These are phyloP conservation scores for Scaptomyza tumidula DNA, from an alignment of 2,888 invertebrate species.

Conservation along the genomic window DNA sequence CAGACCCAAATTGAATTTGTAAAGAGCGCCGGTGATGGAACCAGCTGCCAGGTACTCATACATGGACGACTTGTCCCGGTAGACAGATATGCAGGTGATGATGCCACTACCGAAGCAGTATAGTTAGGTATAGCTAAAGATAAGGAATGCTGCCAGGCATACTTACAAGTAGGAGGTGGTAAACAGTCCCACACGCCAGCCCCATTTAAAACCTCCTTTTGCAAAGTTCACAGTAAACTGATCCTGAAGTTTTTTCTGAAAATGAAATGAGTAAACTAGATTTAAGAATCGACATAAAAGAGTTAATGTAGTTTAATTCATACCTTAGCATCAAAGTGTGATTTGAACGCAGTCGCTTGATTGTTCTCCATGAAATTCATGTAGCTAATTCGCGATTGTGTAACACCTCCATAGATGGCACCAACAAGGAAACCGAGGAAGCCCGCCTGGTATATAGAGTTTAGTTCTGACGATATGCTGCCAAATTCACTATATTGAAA, in stretches of 20 bases:
- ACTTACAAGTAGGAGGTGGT: slow-evolving; percentile 89
- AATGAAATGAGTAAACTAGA: not conserved
- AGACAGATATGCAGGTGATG: slow-evolving; percentile 88
- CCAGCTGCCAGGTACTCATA: slow-evolving; percentile 89
- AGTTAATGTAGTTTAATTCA: not conserved
- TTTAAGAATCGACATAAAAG: no score
- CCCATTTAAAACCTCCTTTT: slow-evolving; percentile 90
- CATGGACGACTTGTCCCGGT: slow-evolving; percentile 88
- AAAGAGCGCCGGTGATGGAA: slow-evolving; percentile 87
- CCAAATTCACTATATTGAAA: slow-evolving; percentile 87
- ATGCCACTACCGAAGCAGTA: slow-evolving; percentile 86
- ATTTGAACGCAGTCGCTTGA: slow-evolving; percentile 89
- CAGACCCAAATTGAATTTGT: slow-evolving; percentile 89
- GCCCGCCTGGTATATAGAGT: slow-evolving; percentile 87
- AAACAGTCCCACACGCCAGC: slow-evolving; percentile 89
- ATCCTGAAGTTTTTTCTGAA: slow-evolving; percentile 89
- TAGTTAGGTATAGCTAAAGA: not conserved
- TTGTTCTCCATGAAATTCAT: slow-evolving; percentile 89
- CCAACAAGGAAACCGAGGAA: slow-evolving; percentile 88
- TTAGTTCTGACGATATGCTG: slow-evolving; percentile 87
- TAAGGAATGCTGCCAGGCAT: not conserved
- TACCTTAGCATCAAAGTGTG: slow-evolving; percentile 89
- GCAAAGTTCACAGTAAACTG: slow-evolving; percentile 88
- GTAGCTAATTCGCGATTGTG: slow-evolving; percentile 87
- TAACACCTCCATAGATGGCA: slow-evolving; percentile 88